Conservation (phyloP, 2,797 vertebrate genomes). For the Rachycentron canadum region DNA sequence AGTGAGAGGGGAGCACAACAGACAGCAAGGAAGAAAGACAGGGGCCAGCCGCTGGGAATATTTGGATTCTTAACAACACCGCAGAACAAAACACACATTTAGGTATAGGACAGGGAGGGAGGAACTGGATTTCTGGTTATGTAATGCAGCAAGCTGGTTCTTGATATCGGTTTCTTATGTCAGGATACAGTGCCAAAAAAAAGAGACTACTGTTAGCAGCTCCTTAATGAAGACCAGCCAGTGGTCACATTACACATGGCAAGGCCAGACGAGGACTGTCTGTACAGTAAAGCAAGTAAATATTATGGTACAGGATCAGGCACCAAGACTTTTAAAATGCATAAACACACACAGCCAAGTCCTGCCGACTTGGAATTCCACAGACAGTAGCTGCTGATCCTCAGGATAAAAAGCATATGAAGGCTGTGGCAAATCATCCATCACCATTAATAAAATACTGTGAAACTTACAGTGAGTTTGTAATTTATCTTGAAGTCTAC, state of each 20-base stretch:
- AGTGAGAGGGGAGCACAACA: slow-evolving; percentile 38
- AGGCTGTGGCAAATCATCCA: slow-evolving; percentile 17
- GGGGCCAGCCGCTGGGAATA: slow-evolving; percentile 61
- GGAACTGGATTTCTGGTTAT: slow-evolving; percentile 63
- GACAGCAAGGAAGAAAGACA: slow-evolving; percentile 44
- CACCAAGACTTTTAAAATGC: slow-evolving; percentile 41
- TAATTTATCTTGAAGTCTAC: background rate
- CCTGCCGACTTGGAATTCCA: slow-evolving; percentile 46
- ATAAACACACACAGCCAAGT: slow-evolving; percentile 32
- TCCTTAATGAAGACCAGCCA: slow-evolving; percentile 67
- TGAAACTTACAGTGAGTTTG: background rate
- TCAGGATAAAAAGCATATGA: slow-evolving; percentile 25
- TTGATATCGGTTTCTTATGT: slow-evolving; percentile 71
- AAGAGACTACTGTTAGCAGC: slow-evolving; percentile 80
- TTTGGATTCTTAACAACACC: slow-evolving; percentile 63
- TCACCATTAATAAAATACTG: background rate
- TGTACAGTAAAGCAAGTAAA: slow-evolving; percentile 52
- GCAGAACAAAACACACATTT: slow-evolving; percentile 72
- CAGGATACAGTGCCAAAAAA: slow-evolving; percentile 71
- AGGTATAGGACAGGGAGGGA: slow-evolving; percentile 45
- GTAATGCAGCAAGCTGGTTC: slow-evolving; percentile 58
- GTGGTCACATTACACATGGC: slow-evolving; percentile 51
- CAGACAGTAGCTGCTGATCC: slow-evolving; percentile 23
- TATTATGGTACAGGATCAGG: slow-evolving; percentile 61
- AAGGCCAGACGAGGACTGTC: slow-evolving; percentile 33